phyloP scores from a whole-genome alignment of 2,888 invertebrate genomes.

The Drosophila recens region DNA sequence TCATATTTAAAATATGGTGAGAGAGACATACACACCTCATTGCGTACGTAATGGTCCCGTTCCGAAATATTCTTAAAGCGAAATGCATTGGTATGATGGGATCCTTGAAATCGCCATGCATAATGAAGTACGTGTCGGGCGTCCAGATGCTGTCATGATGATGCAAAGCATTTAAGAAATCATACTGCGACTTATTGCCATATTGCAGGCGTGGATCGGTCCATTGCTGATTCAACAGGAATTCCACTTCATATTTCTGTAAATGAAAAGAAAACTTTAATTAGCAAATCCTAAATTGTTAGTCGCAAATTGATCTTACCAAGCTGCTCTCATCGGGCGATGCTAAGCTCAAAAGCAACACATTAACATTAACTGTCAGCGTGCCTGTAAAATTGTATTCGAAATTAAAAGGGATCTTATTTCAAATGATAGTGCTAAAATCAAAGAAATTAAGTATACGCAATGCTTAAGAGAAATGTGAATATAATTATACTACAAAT shows the following conservation, averaged over 20 bases:
- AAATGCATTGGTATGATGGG: slow-evolving; percentile 97
- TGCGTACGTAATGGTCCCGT: slow-evolving; percentile 97
- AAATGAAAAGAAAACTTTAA: slow-evolving; percentile 7
- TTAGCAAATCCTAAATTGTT: background rate
- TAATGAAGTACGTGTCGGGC: slow-evolving; percentile 97
- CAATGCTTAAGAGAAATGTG: slow-evolving; percentile 13
- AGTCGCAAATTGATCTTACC: slow-evolving; percentile 87
- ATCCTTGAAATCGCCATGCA: slow-evolving; percentile 98
- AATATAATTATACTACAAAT: background rate
- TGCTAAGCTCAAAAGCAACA: slow-evolving; percentile 95
- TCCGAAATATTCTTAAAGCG: slow-evolving; percentile 95
- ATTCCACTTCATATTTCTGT: slow-evolving; percentile 98
- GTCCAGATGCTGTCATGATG: slow-evolving; percentile 97
- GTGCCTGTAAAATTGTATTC: slow-evolving; percentile 88
- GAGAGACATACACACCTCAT: slow-evolving; percentile 89
- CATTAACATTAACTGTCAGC: slow-evolving; percentile 96
- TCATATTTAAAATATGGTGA: slow-evolving; percentile 61
- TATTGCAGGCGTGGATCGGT: slow-evolving; percentile 95
- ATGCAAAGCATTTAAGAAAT: slow-evolving; percentile 96
- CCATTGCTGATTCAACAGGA: slow-evolving; percentile 97
- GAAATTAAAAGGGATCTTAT: background rate
- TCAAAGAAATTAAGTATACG: slow-evolving; percentile 12
- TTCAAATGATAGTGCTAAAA: background rate
- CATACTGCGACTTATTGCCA: slow-evolving; percentile 94
- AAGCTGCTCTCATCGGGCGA: slow-evolving; percentile 98